Evolutionary conservation across 2,797 vertebrate genomes (phyloP).

Genomic region (Neosilurus hyrtlii): DNA sequence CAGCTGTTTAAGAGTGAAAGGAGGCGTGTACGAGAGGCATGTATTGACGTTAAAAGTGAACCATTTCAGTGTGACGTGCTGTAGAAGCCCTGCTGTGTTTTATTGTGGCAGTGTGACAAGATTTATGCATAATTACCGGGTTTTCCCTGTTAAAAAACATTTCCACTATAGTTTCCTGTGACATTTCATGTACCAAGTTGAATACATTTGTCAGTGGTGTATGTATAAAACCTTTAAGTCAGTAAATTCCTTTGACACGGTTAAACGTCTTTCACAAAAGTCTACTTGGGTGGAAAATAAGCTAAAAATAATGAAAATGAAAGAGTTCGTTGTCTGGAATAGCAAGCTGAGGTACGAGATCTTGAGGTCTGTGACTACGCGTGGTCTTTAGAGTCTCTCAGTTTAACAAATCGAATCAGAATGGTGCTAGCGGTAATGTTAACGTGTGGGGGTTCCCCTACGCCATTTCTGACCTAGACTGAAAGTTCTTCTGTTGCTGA

Average conservation of each 20-base stretch:
- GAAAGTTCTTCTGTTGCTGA: conserved; percentile 3
- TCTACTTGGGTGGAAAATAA: not conserved
- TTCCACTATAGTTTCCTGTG: not conserved
- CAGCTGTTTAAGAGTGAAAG: not conserved
- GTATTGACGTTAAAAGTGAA: not conserved
- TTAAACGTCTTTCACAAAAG: not conserved
- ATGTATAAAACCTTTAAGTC: not conserved
- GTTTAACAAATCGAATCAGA: not conserved
- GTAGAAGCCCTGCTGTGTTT: not conserved
- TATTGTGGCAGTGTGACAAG: not conserved
- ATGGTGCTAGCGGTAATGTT: not conserved
- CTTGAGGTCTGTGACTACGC: not conserved
- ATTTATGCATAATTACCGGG: not conserved
- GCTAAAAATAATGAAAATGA: not conserved
- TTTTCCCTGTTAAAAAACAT: not conserved
- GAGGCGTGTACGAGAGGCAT: not conserved
- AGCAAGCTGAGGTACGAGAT: not conserved
- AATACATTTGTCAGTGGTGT: no score
- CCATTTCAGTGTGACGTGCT: not conserved
- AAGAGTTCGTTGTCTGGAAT: not conserved
- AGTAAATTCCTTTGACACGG: not conserved
- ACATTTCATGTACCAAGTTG: not conserved
- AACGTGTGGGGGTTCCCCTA: conserved; percentile 6
- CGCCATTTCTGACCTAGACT: conserved; percentile 6
- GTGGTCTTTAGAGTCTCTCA: not conserved